Evolutionary conservation across 2,797 vertebrate species (phyloP).

Genomic region (Emys orbicularis): DNA sequence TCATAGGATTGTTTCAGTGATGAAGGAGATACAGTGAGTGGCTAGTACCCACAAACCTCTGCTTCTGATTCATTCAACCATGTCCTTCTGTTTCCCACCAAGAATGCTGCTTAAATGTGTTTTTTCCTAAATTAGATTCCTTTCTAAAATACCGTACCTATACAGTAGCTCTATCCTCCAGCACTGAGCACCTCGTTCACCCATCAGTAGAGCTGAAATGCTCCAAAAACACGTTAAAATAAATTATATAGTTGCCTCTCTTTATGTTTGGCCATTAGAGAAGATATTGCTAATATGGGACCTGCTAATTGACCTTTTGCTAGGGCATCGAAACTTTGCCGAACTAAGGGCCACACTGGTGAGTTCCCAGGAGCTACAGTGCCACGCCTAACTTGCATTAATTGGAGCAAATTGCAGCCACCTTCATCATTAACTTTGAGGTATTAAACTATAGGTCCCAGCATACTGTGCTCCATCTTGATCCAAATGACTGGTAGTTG

Average conservation of each 20-base stretch:
- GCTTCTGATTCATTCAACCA: conserved; percentile 35
- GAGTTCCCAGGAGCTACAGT: background rate
- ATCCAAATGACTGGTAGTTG: background rate
- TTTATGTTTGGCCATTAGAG: background rate
- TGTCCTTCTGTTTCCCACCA: background rate
- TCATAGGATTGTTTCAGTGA: rapidly evolving
- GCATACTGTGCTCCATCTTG: background rate
- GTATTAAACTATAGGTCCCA: background rate
- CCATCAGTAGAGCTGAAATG: background rate
- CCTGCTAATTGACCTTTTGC: background rate
- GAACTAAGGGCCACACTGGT: background rate
- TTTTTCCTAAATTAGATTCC: background rate
- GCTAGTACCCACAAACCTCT: conserved; percentile 48
- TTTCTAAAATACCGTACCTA: background rate
- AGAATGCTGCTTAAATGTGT: background rate
- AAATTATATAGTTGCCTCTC: background rate
- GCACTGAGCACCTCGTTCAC: rapidly evolving
- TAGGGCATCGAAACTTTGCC: background rate
- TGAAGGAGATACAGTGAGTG: background rate
- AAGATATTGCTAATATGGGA: background rate
- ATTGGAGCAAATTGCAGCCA: rapidly evolving
- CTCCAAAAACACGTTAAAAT: background rate
- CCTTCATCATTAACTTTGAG: background rate
- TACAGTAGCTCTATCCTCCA: rapidly evolving
- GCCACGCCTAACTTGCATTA: background rate